phyloP scores from a whole-genome alignment of 2,888 invertebrate genomes.

The Strigamia transsilvanica region DNA sequence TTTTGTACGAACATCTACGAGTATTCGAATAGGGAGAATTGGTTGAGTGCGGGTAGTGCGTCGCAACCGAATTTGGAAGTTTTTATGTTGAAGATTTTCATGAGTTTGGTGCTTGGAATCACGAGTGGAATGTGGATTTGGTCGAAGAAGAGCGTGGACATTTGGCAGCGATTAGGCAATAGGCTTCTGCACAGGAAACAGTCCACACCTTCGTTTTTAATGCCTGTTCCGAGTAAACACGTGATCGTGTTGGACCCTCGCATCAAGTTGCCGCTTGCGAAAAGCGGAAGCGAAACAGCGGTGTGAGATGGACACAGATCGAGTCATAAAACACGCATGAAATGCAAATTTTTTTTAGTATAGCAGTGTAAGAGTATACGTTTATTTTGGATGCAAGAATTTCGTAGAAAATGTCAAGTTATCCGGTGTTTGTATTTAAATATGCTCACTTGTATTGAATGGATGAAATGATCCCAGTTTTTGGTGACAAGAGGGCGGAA shows the following conservation, averaged over 20 bases:
- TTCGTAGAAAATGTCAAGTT: too few species aligned
- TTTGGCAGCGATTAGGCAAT: conserved; percentile 58
- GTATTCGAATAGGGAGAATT: conserved; percentile 75
- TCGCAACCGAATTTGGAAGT: conserved; percentile 81
- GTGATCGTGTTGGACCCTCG: conserved; percentile 52
- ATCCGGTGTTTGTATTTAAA: too few species aligned
- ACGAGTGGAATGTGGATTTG: conserved; percentile 84
- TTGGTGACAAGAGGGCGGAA: too few species aligned
- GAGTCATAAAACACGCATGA: too few species aligned
- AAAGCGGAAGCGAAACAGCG: conserved; percentile 73
- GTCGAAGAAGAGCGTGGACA: conserved; percentile 74
- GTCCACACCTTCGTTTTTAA: conserved; percentile 26
- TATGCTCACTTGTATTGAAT: too few species aligned
- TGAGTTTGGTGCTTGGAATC: conserved; percentile 80
- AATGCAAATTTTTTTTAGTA: too few species aligned
- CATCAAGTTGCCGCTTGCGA: conserved; percentile 58
- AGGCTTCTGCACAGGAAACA: conserved; percentile 55
- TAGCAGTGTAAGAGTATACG: too few species aligned
- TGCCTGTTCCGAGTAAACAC: conserved; percentile 25
- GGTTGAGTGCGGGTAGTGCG: conserved; percentile 72
- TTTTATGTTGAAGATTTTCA: conserved; percentile 81
- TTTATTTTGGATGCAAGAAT: too few species aligned
- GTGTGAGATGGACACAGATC: too few species aligned
- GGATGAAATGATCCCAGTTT: background rate
- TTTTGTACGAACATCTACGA: conserved; percentile 83